These are phyloP conservation scores for Phymanthus crucifer DNA, from an alignment of 92 coral and sea anemone species.

Conservation along the genomic window DNA sequence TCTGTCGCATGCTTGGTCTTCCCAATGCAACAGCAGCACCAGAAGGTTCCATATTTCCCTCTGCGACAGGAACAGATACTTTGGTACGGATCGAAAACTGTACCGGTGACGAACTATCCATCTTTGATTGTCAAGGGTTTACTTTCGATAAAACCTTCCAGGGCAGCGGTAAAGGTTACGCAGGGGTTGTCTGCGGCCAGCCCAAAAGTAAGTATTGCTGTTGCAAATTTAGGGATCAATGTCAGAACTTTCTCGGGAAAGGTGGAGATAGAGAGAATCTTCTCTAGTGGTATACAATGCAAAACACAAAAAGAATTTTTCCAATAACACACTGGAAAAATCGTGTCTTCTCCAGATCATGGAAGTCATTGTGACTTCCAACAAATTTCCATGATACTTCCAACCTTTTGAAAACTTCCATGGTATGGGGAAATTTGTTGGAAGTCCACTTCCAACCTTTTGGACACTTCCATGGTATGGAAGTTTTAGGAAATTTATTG, in stretches of 20 bases:
- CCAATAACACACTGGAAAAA: not conserved
- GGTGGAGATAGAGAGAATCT: too few species aligned
- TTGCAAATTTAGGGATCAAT: not conserved
- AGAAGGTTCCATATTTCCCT: constrained; percentile 5
- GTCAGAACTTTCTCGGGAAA: not conserved
- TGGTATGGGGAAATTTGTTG: too few species aligned
- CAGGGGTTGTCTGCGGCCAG: not conserved
- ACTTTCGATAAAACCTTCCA: not conserved
- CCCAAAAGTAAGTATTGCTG: not conserved
- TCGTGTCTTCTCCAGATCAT: too few species aligned
- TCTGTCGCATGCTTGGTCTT: constrained; percentile 6
- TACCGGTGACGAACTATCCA: not conserved
- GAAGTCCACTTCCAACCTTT: too few species aligned
- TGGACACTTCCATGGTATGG: too few species aligned
- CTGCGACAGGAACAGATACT: not conserved
- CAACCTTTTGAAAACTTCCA: too few species aligned
- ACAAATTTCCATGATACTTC: too few species aligned
- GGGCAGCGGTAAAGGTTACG: not conserved
- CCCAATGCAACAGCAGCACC: constrained; percentile 6
- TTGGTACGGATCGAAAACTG: not conserved
- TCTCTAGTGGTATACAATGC: too few species aligned
- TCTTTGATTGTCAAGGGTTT: not conserved
- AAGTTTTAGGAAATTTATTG: too few species aligned
- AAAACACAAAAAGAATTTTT: too few species aligned
- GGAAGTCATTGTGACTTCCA: too few species aligned